Evolutionary conservation across 2,797 vertebrate species (phyloP), one percentile per base, ranked within the genome.

Genomic region (Enteromius unitaeniatus): DNA sequence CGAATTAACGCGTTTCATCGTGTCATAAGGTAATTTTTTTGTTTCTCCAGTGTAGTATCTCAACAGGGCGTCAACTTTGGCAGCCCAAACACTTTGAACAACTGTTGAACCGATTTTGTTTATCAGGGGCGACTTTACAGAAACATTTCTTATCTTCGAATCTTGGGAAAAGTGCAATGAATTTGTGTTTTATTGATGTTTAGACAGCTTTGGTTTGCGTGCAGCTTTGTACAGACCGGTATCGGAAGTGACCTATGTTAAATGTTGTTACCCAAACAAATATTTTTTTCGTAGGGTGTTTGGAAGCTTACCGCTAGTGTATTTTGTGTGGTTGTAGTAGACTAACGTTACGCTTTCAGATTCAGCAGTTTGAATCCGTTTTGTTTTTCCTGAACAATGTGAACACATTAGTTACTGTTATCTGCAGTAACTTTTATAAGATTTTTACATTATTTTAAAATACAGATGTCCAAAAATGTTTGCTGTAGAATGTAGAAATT

Each of bases 31-130:
- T 78, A 78, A 26, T 42, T 1, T 4, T 6, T 76, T 8, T 26
- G 5, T 23, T 34, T 34, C 15, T 51, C 2, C 15, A 28, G 51
- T 42, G 31, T 64, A 23, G 13, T 34, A 17, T 67, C 67, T 51
- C 62, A 34, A 17, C 62, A 53, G 78, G 62, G 45, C 78, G 64
- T 79, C 62, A 68, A 53, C 78, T 62, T 45, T 62, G 55, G 37
- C 74, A 6, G n/a, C 53, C n/a, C n/a, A 60, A 4, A 45, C 7
- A 45, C 55, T 28, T 23, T 58, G 14, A 15, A 45, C 37, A 75
- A 42, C 74, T 58, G 11, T 34, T 49, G 70, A 70, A 26, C n/a
- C 23, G 45, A 28, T 23, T 55, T 77, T 42, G 34, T 60, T 2
- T 11, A 42, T 76, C 34, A 26, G 3, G 51, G 11, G 21, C 8